Base-by-base conservation (phyloP, 2,113 vertebrate genomes). In the Clarias batrachus region DNA sequence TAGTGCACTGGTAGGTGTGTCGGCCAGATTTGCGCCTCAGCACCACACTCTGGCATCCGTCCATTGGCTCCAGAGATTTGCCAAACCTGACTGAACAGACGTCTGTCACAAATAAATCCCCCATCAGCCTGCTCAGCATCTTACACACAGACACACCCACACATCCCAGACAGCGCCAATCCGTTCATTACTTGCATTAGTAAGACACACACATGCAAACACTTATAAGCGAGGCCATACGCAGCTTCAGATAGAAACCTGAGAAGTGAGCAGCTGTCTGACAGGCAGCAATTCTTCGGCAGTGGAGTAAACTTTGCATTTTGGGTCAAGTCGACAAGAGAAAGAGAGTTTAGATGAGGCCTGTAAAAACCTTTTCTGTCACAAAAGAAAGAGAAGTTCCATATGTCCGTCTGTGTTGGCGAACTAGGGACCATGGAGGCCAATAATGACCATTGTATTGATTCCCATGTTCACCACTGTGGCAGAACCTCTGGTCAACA, bases 41-140 rank as follows among this genome's bases (percentile, higher is more conserved):
- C 81, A 70, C 81, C 12, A 66, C 3, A 10, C 25, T 60, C 33
- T 71, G 71, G 56, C 25, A 59, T 62, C n/a, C n/a, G 48, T 78
- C n/a, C n/a, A 54, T 16, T 76, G 70, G 70, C 70, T 62, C 30
- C 16, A 21, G 59, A 85, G 63, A 10, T 48, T 27, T 57, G 57
- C 70, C 71, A 57, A 14, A 60, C 52, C 33, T 76, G 57, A 52
- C 60, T 66, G 48, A 54, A n/a, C 84, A 66, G 62, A 85, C 21
- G 19, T 30, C 74, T 66, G 48, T 62, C 21, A 77, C 74, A 65
- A 73, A 73, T 66, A 66, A 79, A 66, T 85, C 84, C 27, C 57
- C 62, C 74, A 66, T 21, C 84, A 85, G 48, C 84, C 74, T 37
- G 84, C 74, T 78, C 74, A 85, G 84, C 12, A 66, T 62, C 77